Base-by-base conservation (phyloP, 2,113 vertebrate species). In the Sinocyclocheilus anophthalmus region DNA sequence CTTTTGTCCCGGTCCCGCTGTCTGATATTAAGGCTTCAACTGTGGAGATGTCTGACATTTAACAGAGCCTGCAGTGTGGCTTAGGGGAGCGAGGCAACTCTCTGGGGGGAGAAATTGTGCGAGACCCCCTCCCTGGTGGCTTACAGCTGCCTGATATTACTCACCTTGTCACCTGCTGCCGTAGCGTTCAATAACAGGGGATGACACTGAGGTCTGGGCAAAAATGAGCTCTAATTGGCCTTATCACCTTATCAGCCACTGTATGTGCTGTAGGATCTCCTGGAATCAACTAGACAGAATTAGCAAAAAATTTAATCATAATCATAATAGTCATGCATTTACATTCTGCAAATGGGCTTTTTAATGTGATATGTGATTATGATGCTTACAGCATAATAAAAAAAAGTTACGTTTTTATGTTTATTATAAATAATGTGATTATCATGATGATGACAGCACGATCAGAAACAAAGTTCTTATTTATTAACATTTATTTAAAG, bases 11-110 rank as follows among this genome's bases (percentile, higher is more conserved):
- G 94, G 95, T 92, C 94, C 93, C 89, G 93, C 88, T 86, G 86
- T 90, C 92, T 95, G 94, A 95, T 95, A 96, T 96, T 96, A 93
- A 94, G 92, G 79, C 89, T 88, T 88, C 59, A 92, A 92, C 94
- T 90, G 88, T 90, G 89, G 94, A 95, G 90, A 84, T 10, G 88
- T 92, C 81, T 96, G 95, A 95, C 95, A 96, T 97, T 96, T 97
- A 93, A 94, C 95, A 92, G 94, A 92, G 95, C 93, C 93, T 92
- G 95, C 92, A 91, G 91, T 91, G 93, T 90, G 83, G 80, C 89
- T 87, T 90, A 93, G 90, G 92, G 92, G 93, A 37, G 3, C 45
- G 24, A 88, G 90, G 91, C 93, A 92, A 88, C 83, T 87, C 75
- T 80, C 72, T 86, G 75, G 83, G 88, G 81, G 42, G 5, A 48